phyloP scores from a whole-genome alignment of 1,140 invertebrate species.

The Palaemon carinicauda region DNA sequence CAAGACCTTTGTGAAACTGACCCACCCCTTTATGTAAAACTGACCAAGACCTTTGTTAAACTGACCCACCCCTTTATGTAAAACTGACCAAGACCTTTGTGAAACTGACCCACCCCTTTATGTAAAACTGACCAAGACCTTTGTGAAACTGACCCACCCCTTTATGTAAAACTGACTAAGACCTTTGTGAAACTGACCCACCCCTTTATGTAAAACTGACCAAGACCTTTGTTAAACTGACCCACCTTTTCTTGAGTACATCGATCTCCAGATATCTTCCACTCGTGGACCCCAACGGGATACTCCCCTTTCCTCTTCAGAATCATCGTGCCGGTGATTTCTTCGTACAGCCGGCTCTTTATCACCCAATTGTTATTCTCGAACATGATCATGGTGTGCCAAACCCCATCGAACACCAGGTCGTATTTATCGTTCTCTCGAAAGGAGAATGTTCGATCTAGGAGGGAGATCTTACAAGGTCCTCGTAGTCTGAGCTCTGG shows the following conservation, averaged over 20 bases:
- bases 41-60: too few species aligned
- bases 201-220: too few species aligned
- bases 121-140: too few species aligned
- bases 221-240: too few species aligned
- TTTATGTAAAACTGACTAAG: too few species aligned
- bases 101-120: too few species aligned
- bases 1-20: too few species aligned
- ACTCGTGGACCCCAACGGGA: not conserved
- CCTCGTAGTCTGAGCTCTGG: not conserved
- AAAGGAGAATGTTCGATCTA: not conserved
- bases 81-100: too few species aligned
- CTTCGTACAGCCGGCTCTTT: not conserved
- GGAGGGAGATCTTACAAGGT: not conserved
- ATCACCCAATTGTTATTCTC: not conserved
- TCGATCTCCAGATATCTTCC: not conserved
- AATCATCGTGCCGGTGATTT: not conserved
- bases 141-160: too few species aligned
- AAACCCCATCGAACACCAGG: slow-evolving; percentile 6
- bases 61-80: too few species aligned
- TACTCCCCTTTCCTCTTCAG: not conserved
- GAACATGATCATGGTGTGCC: not conserved
- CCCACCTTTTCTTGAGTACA: not conserved
- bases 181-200: too few species aligned
- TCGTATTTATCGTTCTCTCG: not conserved
- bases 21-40: too few species aligned